These are phyloP conservation scores for Pipra filicauda DNA, from an alignment of 2,113 vertebrate genomes.

Conservation along the genomic window DNA sequence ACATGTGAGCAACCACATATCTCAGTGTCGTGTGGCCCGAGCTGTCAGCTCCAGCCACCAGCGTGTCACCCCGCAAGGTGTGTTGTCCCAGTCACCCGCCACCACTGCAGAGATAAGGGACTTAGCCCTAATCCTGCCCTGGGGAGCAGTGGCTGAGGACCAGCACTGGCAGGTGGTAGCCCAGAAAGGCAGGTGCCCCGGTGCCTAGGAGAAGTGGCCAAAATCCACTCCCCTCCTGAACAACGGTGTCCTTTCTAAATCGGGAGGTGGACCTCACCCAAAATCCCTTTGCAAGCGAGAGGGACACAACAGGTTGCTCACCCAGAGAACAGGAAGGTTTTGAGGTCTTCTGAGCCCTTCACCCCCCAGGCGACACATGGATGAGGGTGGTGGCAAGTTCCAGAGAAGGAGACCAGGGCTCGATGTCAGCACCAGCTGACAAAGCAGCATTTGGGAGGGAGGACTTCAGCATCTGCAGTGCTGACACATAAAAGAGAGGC, in stretches of 20 bases:
- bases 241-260: neutral
- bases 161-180: neutral
- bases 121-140: neutral
- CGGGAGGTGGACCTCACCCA: neutral
- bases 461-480: conserved; percentile 6
- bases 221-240: neutral
- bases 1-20: fast-evolving
- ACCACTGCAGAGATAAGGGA: neutral
- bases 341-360: neutral
- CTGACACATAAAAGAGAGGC: conserved; percentile 2
- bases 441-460: conserved; percentile 25
- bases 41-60: neutral
- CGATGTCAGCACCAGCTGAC: neutral
- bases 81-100: fast-evolving
- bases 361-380: fast-evolving
- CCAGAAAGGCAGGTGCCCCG: neutral
- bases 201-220: neutral
- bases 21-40: fast-evolving
- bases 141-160: neutral
- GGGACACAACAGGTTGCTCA: neutral
- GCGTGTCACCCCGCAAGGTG: fast-evolving
- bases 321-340: neutral
- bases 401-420: neutral
- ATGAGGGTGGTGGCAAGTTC: fast-evolving
- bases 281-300: neutral